Percentiles rank a stretch among this genome's conserved stretches.
phyloP scores from a whole-genome alignment of 2,888 invertebrate genomes.

The Tipula confusa region DNA sequence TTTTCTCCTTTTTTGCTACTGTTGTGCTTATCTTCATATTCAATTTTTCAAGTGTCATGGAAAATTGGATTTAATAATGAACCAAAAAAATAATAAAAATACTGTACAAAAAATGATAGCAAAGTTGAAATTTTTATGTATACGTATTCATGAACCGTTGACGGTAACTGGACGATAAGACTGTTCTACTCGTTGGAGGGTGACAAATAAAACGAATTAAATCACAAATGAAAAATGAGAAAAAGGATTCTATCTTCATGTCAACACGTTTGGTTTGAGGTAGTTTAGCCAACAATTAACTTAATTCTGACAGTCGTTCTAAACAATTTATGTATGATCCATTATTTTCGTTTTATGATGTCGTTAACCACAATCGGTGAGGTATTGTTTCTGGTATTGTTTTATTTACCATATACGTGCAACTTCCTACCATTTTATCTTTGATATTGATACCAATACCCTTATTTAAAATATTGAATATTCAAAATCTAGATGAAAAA shows the following conservation, averaged over 20 bases:
- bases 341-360: too few species aligned
- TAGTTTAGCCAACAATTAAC: neutral
- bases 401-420: too few species aligned
- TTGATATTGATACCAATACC: too few species aligned
- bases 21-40: neutral
- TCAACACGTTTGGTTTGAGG: neutral
- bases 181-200: neutral
- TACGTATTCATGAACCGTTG: neutral
- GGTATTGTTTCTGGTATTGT: too few species aligned
- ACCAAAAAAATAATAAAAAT: neutral
- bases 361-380: too few species aligned
- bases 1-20: neutral
- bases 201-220: neutral
- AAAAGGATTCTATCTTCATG: neutral
- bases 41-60: neutral
- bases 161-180: neutral
- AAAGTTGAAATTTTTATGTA: too few species aligned
- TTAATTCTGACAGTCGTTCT: neutral
- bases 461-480: too few species aligned
- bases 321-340: too few species aligned
- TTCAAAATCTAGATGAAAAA: too few species aligned
- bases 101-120: neutral
- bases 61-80: constrained; percentile 9
- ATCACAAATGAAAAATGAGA: neutral
- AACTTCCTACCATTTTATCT: too few species aligned